Evolutionary conservation across 2,113 vertebrate species (phyloP).

Genomic region (Macrotus californicus): DNA sequence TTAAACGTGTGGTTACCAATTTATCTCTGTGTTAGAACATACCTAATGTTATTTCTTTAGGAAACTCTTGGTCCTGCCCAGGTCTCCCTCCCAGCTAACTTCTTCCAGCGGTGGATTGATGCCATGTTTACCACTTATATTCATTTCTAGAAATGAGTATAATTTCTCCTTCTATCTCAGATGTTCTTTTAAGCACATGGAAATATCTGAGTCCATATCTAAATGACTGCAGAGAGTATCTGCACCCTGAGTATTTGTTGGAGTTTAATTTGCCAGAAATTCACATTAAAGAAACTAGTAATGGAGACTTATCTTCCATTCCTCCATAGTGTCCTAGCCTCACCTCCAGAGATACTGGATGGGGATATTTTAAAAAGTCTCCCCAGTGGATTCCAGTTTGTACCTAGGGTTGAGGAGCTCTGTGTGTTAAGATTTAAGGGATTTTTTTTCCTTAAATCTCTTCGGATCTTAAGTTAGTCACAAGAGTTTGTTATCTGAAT

Average conservation of each 20-base stretch:
- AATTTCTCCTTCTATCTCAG: not conserved
- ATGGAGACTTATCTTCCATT: not conserved
- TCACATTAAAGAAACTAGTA: not conserved
- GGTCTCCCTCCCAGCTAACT: not conserved
- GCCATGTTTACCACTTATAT: not conserved
- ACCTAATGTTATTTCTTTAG: not conserved
- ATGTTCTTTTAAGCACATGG: not conserved
- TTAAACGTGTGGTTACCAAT: not conserved
- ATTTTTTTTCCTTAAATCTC: not conserved
- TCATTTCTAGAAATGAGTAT: not conserved
- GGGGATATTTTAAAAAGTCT: not conserved
- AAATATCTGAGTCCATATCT: not conserved
- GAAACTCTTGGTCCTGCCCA: not conserved
- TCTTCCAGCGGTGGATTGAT: not conserved
- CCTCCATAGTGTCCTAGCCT: not conserved
- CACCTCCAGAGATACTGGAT: not conserved
- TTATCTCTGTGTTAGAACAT: not conserved
- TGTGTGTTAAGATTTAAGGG: not conserved
- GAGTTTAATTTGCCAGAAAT: not conserved
- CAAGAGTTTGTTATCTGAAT: not conserved
- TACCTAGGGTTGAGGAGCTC: not conserved
- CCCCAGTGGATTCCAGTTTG: not conserved
- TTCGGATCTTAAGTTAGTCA: not conserved
- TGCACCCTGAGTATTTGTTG: not conserved
- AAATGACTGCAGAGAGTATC: not conserved